Evolutionary conservation across 2,797 vertebrate species (phyloP).

Genomic region (Mus spretus): DNA sequence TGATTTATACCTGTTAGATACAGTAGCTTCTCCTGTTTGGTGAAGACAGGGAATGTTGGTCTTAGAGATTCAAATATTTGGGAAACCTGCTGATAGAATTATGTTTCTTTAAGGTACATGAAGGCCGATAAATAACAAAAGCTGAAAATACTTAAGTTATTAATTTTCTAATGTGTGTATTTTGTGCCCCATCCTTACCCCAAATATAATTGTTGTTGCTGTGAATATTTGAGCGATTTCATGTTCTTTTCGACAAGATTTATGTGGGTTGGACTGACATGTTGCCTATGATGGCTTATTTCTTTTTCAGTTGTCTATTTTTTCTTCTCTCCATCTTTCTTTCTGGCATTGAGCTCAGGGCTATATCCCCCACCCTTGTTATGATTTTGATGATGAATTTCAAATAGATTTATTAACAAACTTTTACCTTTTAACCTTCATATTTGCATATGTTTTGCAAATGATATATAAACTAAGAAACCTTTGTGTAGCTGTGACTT

Average conservation of each 20-base stretch:
- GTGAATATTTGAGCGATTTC: conserved; percentile 27
- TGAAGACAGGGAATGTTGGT: conserved; percentile 9
- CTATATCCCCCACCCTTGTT: not conserved
- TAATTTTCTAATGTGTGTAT: conserved; percentile 58
- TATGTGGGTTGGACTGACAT: conserved; percentile 11
- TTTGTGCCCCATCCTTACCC: not conserved
- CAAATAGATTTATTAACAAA: conserved; percentile 47
- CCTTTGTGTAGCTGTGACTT: not conserved
- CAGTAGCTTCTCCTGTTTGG: not conserved
- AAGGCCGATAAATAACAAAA: conserved; percentile 44
- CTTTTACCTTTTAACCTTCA: conserved; percentile 36
- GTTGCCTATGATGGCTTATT: not conserved
- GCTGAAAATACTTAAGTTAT: conserved; percentile 44
- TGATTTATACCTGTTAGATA: not conserved
- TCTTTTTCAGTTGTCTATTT: not conserved
- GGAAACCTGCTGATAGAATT: not conserved
- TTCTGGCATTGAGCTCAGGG: not conserved
- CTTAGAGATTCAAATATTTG: conserved; percentile 50
- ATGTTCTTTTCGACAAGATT: not conserved
- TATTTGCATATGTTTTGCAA: conserved; percentile 27
- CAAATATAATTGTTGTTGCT: not conserved
- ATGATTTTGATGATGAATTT: conserved; percentile 62
- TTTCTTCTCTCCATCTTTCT: too few relatives aligned
- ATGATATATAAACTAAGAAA: not conserved
- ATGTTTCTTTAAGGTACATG: conserved; percentile 46